phyloP scores from a whole-genome alignment of 2,113 vertebrate genomes.

The Spizaetus ornatus region DNA sequence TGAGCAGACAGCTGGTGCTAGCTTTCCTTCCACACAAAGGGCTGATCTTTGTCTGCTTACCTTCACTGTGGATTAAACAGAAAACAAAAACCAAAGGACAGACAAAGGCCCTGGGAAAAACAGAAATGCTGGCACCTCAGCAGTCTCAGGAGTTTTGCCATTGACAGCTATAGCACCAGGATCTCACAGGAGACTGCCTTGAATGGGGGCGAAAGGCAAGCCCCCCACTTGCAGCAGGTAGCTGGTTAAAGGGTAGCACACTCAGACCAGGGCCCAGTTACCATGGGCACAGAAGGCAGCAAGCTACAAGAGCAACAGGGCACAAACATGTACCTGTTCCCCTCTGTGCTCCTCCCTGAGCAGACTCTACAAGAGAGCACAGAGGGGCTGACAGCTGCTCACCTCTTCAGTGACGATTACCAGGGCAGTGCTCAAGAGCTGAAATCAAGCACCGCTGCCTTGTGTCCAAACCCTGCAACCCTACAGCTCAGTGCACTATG shows the following conservation, averaged over 20 bases:
- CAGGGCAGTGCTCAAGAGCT: neutral
- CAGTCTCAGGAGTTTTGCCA: neutral
- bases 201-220: accelerated
- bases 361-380: neutral
- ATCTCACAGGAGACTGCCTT: neutral
- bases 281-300: neutral
- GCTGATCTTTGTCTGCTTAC: neutral
- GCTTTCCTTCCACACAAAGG: neutral
- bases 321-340: neutral
- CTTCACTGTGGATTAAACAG: neutral
- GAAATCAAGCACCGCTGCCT: neutral
- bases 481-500: neutral
- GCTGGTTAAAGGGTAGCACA: neutral
- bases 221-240: neutral
- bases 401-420: neutral
- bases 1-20: neutral
- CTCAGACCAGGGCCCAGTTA: neutral
- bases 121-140: neutral
- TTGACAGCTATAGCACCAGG: neutral
- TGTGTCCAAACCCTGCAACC: neutral
- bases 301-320: neutral
- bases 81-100: neutral
- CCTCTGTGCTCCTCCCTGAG: neutral
- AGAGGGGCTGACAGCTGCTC: neutral
- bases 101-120: neutral